phyloP scores from a whole-genome alignment of 2,113 vertebrate species.

The Megaleporinus macrocephalus region DNA sequence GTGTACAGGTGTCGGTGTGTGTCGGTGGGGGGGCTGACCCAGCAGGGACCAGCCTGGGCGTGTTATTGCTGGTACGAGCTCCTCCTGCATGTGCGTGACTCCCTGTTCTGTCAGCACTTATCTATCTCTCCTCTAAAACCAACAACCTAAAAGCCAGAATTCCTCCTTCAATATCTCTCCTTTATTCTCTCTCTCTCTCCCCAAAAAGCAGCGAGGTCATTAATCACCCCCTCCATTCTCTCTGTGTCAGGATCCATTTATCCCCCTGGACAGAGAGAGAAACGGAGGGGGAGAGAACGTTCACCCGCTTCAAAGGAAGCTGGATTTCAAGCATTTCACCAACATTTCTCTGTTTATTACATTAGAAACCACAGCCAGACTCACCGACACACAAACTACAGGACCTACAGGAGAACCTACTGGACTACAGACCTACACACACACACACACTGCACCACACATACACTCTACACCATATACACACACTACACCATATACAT shows the following conservation, averaged over 20 bases:
- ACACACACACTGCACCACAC: no score
- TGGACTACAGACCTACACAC: no score
- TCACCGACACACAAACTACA: no score
- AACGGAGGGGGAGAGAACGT: constrained; percentile 20
- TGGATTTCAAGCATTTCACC: background rate
- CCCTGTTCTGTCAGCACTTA: constrained; percentile 61
- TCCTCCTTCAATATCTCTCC: background rate
- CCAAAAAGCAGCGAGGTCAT: constrained; percentile 70
- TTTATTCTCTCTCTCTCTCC: constrained; percentile 22
- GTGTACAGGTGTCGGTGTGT: no score
- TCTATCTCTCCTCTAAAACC: constrained; percentile 58
- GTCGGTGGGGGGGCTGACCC: background rate
- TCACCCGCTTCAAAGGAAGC: no score
- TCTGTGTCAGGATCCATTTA: constrained; percentile 62
- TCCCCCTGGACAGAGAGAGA: constrained; percentile 21
- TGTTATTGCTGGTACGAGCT: background rate
- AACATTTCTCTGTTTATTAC: no score
- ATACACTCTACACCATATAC: no score
- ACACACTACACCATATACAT: no score
- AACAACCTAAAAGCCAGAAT: background rate
- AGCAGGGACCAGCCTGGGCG: background rate
- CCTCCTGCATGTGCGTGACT: background rate
- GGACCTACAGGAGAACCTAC: no score
- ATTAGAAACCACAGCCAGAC: no score
- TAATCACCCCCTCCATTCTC: constrained; percentile 73